These are phyloP conservation scores for Octomys mimax DNA, from an alignment of 2,797 vertebrate genomes.

Conservation along the genomic window DNA sequence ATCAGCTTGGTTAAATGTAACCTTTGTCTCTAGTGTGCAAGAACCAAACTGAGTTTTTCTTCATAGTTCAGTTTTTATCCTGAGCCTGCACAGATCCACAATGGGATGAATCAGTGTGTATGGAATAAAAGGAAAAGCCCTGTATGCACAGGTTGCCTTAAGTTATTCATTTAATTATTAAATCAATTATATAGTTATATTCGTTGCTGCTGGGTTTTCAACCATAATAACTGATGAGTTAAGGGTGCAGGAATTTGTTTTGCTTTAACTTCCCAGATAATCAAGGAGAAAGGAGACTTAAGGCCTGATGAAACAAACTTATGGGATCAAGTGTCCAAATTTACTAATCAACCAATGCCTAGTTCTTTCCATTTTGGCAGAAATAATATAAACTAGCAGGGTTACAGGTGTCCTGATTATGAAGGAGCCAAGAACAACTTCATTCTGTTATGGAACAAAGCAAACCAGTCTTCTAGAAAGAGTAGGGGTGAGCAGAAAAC, in stretches of 20 bases:
- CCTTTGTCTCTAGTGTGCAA: neutral
- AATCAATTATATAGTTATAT: constrained; percentile 60
- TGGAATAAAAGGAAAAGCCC: constrained; percentile 40
- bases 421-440: neutral
- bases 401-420: constrained; percentile 11
- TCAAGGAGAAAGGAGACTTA: constrained; percentile 54
- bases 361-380: constrained; percentile 39
- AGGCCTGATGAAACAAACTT: constrained; percentile 7
- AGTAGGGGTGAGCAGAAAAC: neutral
- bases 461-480: neutral
- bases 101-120: neutral
- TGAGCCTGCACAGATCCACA: constrained; percentile 37
- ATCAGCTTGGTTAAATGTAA: neutral
- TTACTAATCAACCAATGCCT: constrained; percentile 18
- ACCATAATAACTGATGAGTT: constrained; percentile 41
- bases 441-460: neutral
- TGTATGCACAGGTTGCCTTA: neutral
- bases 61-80: neutral
- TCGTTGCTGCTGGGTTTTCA: constrained; percentile 44
- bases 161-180: constrained; percentile 62
- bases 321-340: neutral
- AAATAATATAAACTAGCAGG: constrained; percentile 23
- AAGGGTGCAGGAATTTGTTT: constrained; percentile 61
- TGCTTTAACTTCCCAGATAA: constrained; percentile 42
- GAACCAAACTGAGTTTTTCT: constrained; percentile 19